Evolutionary conservation across 2,888 invertebrate species (phyloP), one percentile per base, ranked within the genome.

Genomic region (Heliconius charithonia): DNA sequence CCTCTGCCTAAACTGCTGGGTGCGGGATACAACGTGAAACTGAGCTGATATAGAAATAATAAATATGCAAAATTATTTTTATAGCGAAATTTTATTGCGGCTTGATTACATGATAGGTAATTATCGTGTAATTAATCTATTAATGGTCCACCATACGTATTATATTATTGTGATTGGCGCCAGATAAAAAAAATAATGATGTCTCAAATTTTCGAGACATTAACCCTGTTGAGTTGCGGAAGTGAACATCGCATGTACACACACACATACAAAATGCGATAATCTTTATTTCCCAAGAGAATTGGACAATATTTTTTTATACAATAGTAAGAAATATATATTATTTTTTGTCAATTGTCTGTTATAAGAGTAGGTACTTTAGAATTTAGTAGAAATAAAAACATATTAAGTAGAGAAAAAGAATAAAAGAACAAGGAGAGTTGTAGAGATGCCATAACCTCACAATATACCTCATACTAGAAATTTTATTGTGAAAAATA

Each of bases 11-110:
- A 9, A 1, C 37, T 37, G 10, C 37, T 10, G 37, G 9, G 13
- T 13, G 41, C 41, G 41, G 13, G 41, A 45, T 45, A 45, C 41
- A 45, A 13, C 41, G 41, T 45, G 41, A 45, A 45, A 13, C 41
- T 45, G 13, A 45, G 37, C 37, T 10, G 10, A 37, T 37, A 37
- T 37, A 63, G n/a, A 27, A 27, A 25, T 27, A 63, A 27, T 27
- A 13, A n/a, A 27, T 13, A 66, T 22, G 29, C 3, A 29, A 22
- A 22, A 51, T 66, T 32, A 22, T 22, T 12, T 41, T 45, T 19
- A 69, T 25, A 25, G 69, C 45, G 45, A 69, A 69, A 6, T 69
- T 69, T 69, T 69, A 69, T 69, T 69, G 19, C 45, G 45, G 45
- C 25, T 45, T 69, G 27, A 45, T 45, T 45, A 25, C 41, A 69